Evolutionary conservation across 2,888 invertebrate genomes (phyloP).

Genomic region (Chrysotoxum bicinctum): DNA sequence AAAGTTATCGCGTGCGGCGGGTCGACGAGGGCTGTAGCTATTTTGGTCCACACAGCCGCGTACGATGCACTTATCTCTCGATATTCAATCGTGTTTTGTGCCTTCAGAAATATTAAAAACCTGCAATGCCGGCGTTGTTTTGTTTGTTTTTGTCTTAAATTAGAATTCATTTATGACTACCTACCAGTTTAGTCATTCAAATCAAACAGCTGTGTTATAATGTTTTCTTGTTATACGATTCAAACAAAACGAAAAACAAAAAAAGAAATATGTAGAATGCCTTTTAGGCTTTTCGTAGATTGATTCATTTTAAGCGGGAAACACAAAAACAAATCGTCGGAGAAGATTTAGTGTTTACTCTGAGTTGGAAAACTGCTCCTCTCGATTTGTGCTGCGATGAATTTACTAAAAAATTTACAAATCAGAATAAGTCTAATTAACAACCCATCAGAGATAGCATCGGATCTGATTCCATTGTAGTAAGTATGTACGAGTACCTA

Average conservation of each 20-base stretch:
- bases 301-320: constrained; percentile 18
- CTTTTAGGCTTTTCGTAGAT: neutral
- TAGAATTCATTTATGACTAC: constrained; percentile 54
- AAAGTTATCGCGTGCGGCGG: constrained; percentile 43
- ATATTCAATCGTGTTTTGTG: constrained; percentile 35
- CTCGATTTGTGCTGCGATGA: constrained; percentile 30
- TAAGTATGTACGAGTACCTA: constrained; percentile 53
- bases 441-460: constrained; percentile 23
- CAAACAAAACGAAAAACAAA: neutral
- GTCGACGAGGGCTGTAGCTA: constrained; percentile 10
- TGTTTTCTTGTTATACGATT: constrained; percentile 12
- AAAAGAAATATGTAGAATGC: neutral
- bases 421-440: constrained; percentile 33
- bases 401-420: constrained; percentile 52
- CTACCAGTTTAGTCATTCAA: constrained; percentile 16
- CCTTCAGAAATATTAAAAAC: constrained; percentile 27
- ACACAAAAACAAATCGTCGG: neutral
- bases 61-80: constrained; percentile 44
- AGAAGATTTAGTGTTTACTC: neutral
- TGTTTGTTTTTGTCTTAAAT: constrained; percentile 43
- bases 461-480: constrained; percentile 50
- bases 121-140: constrained; percentile 35
- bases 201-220: constrained; percentile 42
- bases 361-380: neutral
- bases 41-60: constrained; percentile 32